phyloP scores from a whole-genome alignment of 2,113 vertebrate genomes.

The Elaphurus davidianus region DNA sequence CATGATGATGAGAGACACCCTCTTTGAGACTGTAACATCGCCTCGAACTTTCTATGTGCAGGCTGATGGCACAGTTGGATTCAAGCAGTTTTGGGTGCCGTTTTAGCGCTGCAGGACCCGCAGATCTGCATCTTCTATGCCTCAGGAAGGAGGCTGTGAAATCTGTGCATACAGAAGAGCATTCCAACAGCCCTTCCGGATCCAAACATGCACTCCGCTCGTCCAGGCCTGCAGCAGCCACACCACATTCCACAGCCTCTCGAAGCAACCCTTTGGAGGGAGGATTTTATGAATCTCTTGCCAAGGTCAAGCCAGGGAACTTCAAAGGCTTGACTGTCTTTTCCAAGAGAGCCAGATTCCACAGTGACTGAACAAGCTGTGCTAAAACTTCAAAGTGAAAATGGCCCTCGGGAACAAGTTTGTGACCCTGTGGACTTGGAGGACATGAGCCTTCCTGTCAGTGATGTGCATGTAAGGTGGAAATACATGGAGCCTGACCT shows the following conservation, averaged over 20 bases:
- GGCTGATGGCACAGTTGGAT: constrained; percentile 99
- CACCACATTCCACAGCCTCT: constrained; percentile 86
- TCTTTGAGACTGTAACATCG: constrained; percentile 97
- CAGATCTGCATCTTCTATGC: constrained; percentile 93
- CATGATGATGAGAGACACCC: constrained; percentile 98
- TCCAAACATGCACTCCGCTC: constrained; percentile 82
- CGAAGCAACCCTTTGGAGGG: constrained; percentile 87
- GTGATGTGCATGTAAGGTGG: constrained; percentile 86
- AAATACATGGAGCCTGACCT: constrained; percentile 48
- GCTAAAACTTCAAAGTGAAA: constrained; percentile 83
- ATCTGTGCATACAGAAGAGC: constrained; percentile 99
- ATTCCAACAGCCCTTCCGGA: constrained; percentile 82
- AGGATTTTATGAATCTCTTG: constrained; percentile 96
- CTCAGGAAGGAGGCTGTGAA: constrained; percentile 99
- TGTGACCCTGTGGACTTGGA: constrained; percentile 85
- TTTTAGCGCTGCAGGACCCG: constrained; percentile 94
- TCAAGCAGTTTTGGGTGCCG: constrained; percentile 94
- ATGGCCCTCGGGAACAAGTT: constrained; percentile 82
- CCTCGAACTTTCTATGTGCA: constrained; percentile 97
- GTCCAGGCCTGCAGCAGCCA: constrained; percentile 82
- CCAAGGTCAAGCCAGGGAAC: constrained; percentile 90
- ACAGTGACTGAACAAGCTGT: constrained; percentile 86
- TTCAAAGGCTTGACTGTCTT: constrained; percentile 91
- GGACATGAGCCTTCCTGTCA: constrained; percentile 92
- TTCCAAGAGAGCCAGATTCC: constrained; percentile 94